Evolutionary conservation across 2,888 invertebrate species (phyloP), one percentile per base, ranked within the genome.

Genomic region (Abrostola triplasia): DNA sequence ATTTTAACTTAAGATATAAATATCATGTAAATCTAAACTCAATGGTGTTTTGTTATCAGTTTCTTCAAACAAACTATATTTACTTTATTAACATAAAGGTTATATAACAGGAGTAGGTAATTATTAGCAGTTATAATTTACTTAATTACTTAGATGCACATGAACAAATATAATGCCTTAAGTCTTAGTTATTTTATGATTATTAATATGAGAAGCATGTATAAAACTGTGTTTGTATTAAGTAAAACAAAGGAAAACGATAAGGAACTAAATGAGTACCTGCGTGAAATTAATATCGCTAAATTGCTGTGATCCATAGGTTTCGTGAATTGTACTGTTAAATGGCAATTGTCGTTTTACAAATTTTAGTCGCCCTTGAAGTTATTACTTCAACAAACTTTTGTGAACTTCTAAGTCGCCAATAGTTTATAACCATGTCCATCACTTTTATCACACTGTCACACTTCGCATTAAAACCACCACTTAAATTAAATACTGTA

Each of bases 11-110:
- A 24, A 24, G 8, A 47, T 24, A 9, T 24, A 24, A 79, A 73
- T 80, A 78, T 66, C n/a, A n/a, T n/a, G n/a, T n/a, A n/a, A n/a
- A 71, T 72, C 76, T 70, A 66, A 76, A 77, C 65, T 73, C 66
- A 76, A 73, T 65, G 79, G 68, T 71, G 67, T 66, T 62, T 54
- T 68, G 73, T 84, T 88, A 87, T 87, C 84, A 79, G 53, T 77
- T 70, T 80, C 81, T 76, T 83, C 82, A 85, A 80, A 72, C 41
- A 75, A 52, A 38, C 35, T 48, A 35, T 75, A 59, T 64, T 75
- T 73, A 70, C 58, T 76, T 80, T 78, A 82, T 80, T 73, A 61
- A 69, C 70, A 71, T 80, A 81, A 24, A 69, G 76, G 70, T 78
- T 76, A 74, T 73, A 76, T 67, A 75, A 70, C 73, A 64, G 69